Conservation (phyloP, 2,797 vertebrate species). For the Discoglossus pictus region DNA sequence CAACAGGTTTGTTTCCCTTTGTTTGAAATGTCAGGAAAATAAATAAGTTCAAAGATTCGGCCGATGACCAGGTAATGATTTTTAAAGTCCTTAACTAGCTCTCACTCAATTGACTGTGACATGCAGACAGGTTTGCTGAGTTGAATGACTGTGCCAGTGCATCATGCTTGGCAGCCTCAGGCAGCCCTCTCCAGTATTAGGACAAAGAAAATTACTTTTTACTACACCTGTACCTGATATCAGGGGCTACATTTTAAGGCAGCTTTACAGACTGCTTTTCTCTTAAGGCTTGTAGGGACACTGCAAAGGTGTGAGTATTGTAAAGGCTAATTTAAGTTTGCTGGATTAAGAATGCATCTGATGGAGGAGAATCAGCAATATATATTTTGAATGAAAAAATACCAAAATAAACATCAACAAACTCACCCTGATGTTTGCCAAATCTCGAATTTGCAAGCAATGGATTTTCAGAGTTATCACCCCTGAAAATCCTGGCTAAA, state of each 20-base stretch:
- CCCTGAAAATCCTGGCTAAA: no score
- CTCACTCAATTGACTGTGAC: slow-evolving; percentile 26
- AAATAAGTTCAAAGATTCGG: not conserved
- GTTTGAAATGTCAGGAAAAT: not conserved
- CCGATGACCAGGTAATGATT: slow-evolving; percentile 3
- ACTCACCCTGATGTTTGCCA: no score
- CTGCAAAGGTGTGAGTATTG: not conserved
- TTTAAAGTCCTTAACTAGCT: slow-evolving; percentile 15
- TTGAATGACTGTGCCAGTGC: slow-evolving; percentile 26
- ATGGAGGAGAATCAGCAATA: no score
- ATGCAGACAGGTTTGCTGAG: slow-evolving; percentile 16
- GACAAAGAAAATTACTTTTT: slow-evolving; percentile 31
- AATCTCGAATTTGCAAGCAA: no score
- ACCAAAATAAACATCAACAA: no score
- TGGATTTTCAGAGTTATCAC: no score
- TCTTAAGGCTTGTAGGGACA: slow-evolving; percentile 7
- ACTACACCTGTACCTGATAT: slow-evolving; percentile 18
- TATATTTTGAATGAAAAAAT: no score
- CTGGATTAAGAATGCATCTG: no score
- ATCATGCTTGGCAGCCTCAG: slow-evolving; percentile 21
- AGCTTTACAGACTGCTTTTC: slow-evolving; percentile 16
- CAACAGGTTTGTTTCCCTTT: not conserved
- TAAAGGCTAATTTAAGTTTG: no score
- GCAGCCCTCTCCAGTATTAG: slow-evolving; percentile 9
- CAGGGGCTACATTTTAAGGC: slow-evolving; percentile 12